phyloP scores from a whole-genome alignment of 2,113 vertebrate species.

The Coptodon bakossiorum region DNA sequence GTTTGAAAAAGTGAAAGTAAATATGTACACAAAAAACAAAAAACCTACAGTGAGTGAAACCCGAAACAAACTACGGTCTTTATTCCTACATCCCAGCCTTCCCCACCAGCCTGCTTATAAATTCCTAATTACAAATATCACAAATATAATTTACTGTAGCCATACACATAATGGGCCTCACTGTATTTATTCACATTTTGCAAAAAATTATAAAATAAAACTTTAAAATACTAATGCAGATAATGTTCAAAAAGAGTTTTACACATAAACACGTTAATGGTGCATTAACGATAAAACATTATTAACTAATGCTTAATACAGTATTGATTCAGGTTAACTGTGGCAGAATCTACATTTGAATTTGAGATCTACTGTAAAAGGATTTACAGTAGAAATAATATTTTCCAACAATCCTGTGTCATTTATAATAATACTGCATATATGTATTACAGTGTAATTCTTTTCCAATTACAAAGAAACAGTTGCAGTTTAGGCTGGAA shows the following conservation, averaged over 20 bases:
- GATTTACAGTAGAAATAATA: neutral
- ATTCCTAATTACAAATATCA: neutral
- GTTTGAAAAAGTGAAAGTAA: neutral
- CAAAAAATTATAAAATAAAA: neutral
- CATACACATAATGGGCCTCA: neutral
- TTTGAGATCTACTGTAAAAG: neutral
- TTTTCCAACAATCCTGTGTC: neutral
- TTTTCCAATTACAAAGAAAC: neutral
- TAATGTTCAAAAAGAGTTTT: neutral
- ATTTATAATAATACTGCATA: neutral
- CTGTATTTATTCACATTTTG: neutral
- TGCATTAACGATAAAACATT: neutral
- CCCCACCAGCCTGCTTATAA: neutral
- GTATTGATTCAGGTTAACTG: neutral
- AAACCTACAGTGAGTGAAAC: neutral
- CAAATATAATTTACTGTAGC: neutral
- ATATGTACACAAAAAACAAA: fast-evolving
- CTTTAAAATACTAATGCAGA: neutral
- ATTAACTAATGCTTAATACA: neutral
- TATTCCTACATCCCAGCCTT: neutral
- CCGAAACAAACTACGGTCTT: neutral
- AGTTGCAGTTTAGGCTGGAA: neutral
- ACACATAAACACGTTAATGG: neutral
- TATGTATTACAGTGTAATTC: neutral
- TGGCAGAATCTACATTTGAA: neutral